These are phyloP conservation scores for Oikopleura vanhoeffeni DNA, from an alignment of 23 tunicate species.

Conservation along the genomic window DNA sequence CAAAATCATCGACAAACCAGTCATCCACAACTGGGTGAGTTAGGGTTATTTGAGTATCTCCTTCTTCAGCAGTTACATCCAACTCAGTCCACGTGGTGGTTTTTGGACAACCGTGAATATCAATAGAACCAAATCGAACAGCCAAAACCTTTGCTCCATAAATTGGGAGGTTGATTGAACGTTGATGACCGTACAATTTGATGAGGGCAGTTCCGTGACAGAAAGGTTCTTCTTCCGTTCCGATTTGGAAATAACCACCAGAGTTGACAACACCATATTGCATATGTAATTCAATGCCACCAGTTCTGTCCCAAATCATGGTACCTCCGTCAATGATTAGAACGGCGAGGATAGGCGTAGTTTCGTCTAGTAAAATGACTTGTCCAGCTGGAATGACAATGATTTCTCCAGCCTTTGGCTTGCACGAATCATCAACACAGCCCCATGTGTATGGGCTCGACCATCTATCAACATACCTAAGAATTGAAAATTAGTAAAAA, in stretches of 20 bases:
- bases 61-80: constrained; percentile 30
- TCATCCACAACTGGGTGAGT: constrained; percentile 31
- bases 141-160: constrained; percentile 81
- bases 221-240: constrained; percentile 60
- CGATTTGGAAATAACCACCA: constrained; percentile 25
- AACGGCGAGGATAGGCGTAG: constrained; percentile 44
- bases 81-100: constrained; percentile 33
- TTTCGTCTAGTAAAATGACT: constrained; percentile 47
- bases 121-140: constrained; percentile 53
- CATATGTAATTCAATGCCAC: constrained; percentile 29
- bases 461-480: no score
- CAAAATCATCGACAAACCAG: constrained; percentile 46
- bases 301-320: constrained; percentile 34
- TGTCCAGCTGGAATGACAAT: no score
- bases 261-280: constrained; percentile 44
- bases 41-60: constrained; percentile 11
- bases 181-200: constrained; percentile 43
- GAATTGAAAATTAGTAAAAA: no score
- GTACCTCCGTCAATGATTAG: constrained; percentile 66
- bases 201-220: constrained; percentile 28
- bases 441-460: no score
- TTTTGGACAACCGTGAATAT: constrained; percentile 55
- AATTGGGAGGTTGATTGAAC: constrained; percentile 57
- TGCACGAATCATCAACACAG: no score
- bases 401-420: no score